Evolutionary conservation across 2,888 invertebrate genomes (phyloP).

Genomic region (Norana najaformis): DNA sequence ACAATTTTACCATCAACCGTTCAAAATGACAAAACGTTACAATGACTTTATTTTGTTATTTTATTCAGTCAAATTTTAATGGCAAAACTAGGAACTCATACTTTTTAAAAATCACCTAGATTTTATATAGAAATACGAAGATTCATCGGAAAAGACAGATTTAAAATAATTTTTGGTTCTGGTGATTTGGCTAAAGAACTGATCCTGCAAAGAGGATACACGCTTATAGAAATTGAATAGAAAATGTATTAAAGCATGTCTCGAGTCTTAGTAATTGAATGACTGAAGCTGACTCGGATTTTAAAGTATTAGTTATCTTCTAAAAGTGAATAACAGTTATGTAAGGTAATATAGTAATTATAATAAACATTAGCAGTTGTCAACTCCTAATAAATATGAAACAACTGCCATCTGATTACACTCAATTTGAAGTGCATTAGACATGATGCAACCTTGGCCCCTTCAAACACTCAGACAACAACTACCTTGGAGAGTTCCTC

Average conservation of each 20-base stretch:
- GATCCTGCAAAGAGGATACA: neutral
- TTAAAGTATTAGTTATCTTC: neutral
- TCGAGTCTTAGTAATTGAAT: neutral
- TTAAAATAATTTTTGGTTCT: neutral
- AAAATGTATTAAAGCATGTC: neutral
- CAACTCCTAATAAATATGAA: conserved; percentile 4
- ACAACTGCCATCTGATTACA: neutral
- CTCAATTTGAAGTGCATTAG: neutral
- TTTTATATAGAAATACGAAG: neutral
- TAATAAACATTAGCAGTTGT: neutral
- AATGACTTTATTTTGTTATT: neutral
- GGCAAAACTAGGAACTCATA: neutral
- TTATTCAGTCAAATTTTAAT: neutral
- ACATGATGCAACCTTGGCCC: neutral
- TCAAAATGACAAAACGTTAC: neutral
- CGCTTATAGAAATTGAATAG: neutral
- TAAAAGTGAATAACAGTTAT: neutral
- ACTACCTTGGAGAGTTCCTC: neutral
- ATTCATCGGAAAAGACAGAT: neutral
- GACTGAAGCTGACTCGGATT: neutral
- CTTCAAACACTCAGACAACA: neutral
- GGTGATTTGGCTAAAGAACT: neutral
- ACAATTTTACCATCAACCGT: neutral
- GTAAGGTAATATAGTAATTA: neutral
- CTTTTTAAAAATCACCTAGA: neutral